These are phyloP conservation scores for Alethe castanea DNA, from an alignment of 2,113 vertebrate genomes.

Conservation along the genomic window DNA sequence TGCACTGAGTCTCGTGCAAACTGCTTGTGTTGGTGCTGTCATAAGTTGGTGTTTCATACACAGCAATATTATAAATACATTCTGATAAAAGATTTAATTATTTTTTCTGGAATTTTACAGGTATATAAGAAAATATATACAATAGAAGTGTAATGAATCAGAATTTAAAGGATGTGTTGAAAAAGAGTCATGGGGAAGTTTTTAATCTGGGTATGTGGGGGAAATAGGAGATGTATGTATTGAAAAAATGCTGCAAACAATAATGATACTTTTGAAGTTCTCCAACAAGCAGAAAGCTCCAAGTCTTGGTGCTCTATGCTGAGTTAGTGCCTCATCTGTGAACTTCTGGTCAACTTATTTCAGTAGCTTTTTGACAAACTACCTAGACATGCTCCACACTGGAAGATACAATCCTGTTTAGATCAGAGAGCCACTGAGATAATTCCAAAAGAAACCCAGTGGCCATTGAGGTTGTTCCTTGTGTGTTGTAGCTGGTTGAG, in stretches of 20 bases:
- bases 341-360: background rate
- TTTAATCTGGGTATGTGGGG: background rate
- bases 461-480: background rate
- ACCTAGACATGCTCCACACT: background rate
- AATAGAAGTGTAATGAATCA: background rate
- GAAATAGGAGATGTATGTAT: background rate
- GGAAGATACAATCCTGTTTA: background rate
- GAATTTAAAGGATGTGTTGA: background rate
- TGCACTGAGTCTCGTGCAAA: background rate
- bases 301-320: background rate
- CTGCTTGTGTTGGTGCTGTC: rapidly evolving
- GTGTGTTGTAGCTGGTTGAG: conserved; percentile 81
- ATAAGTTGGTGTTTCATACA: background rate
- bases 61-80: background rate
- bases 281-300: background rate
- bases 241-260: background rate
- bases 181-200: background rate
- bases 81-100: background rate
- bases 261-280: background rate
- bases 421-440: background rate
- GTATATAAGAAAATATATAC: background rate
- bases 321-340: background rate
- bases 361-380: background rate
- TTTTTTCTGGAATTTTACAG: background rate
- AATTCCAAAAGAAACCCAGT: background rate